Base-by-base conservation (phyloP, 2,888 invertebrate genomes). In the Trichopria drosophilae region DNA sequence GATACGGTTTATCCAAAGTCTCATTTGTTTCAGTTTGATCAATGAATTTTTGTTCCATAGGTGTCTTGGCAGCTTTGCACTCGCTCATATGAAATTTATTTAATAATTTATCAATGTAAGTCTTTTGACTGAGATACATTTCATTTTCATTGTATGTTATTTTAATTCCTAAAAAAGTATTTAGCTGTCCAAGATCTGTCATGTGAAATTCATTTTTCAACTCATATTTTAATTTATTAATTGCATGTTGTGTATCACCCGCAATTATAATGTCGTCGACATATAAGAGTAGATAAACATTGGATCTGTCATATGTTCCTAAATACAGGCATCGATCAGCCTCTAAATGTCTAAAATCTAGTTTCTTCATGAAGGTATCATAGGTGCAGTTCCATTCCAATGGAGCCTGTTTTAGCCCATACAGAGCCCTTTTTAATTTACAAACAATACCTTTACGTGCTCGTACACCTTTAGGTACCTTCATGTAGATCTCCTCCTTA, bases 361-460 rank as follows among this genome's bases (percentile, higher is more conserved):
- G 12, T 10, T 36, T 31, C 28, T 19, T 47, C 15, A 64, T 39
- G 31, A 59, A 63, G 13, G 50, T 45, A 22, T 60, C 45, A 49
- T 64, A 60, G 10, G 42, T 57, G 37, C 58, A 41, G 39, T 69
- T 62, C 68, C 66, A 70, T 6, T 44, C 53, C 36, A 59, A 36
- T 23, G 63, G 64, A 10, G 67, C 60, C 54, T 67, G 67, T 51
- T 65, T 66, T 1, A 66, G 48, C 3, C 69, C 69, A 57, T 69
- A 68, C 6, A 70, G 48, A n/a, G 54, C 13, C 50, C 63, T 64
- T 10, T 60, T 56, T 2, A 66, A 29, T 53, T 64, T 66, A 24
- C 59, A 59, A 1, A 64, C 59, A 16, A 37, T 10, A 24, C 51
- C 22, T 39, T 24, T 18, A 15, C 41, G 15, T 10, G 4, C n/a